Evolutionary conservation across 2,113 vertebrate species (phyloP), one percentile per base, ranked within the genome.

Genomic region (Diphyllodes magnificus): DNA sequence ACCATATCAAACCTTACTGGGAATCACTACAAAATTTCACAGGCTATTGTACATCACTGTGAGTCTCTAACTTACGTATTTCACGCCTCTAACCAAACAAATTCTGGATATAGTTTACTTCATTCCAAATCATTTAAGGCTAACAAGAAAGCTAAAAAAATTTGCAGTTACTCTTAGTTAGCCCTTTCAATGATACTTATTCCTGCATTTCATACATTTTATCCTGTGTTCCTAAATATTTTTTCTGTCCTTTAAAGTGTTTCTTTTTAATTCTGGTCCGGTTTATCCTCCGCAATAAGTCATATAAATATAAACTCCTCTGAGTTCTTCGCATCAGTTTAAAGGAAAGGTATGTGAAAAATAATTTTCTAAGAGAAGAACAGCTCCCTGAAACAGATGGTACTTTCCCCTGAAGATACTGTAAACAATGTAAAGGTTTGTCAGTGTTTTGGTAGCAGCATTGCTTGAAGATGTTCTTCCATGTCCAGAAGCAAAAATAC

Each of bases 401-500:
- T 61, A 76, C 47, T 83, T 90, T 64, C 49, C 37, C 35, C 68
- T 54, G 39, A 90, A 78, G 44, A 56, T 64, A 56, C 24, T 91
- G 94, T 88, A 76, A 87, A 70, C 39, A 82, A 64, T 31, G 28
- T 53, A 73, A 69, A 87, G 35, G 73, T 94, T 89, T 86, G 30
- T 56, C 50, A 84, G 45, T 68, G 79, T 92, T 96, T 92, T 80
- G 49, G 50, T 82, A 81, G 89, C 39, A 73, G 73, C 76, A 40
- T 54, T 95, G 56, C 77, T 91, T 80, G 88, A 68, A 86, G 57
- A 65, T 64, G 56, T 47, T 54, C 56, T 90, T 96, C 94, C 95
- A 49, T 47, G 56, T 88, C 70, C 87, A 82, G 86, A 85, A 94
- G 89, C 87, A 90, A 94, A 65, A 93, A 37, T 66, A 80, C 4